These are phyloP conservation scores for Trematocara marginatum DNA, from an alignment of 2,113 vertebrate genomes.

Conservation along the genomic window DNA sequence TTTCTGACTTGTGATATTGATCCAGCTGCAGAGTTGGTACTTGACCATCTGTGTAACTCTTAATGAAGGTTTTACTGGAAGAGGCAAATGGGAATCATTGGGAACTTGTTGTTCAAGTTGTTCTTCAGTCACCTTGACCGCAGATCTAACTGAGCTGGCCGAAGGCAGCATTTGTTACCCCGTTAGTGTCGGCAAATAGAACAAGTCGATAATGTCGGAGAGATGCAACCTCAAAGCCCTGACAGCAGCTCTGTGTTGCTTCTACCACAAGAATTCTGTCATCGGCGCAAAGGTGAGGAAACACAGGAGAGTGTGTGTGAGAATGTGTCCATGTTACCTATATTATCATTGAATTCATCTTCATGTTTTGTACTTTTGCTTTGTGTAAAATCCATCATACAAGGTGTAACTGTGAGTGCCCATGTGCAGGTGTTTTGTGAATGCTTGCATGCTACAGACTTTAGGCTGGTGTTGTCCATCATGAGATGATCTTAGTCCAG, in stretches of 20 bases:
- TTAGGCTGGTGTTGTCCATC: neutral
- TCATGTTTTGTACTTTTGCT: neutral
- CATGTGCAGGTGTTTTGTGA: neutral
- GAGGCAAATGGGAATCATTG: neutral
- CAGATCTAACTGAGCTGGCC: neutral
- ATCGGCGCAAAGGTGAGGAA: conserved; percentile 85
- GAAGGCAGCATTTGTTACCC: neutral
- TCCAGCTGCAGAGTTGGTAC: neutral
- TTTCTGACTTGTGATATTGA: neutral
- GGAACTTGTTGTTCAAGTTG: neutral
- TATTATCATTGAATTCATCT: neutral
- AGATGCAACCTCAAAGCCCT: conserved; percentile 81
- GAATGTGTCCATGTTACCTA: neutral
- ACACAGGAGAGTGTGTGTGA: neutral
- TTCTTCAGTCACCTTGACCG: neutral
- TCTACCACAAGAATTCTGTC: conserved; percentile 87
- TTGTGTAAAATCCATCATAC: neutral
- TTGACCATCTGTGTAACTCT: neutral
- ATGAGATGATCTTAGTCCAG: neutral
- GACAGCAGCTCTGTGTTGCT: conserved; percentile 88
- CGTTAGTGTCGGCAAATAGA: neutral
- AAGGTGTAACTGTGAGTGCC: neutral
- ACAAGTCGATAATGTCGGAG: conserved; percentile 78
- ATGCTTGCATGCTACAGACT: neutral
- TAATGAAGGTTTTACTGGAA: neutral